Conservation (phyloP, 2,113 vertebrate species). For the Onychostoma macrolepis region DNA sequence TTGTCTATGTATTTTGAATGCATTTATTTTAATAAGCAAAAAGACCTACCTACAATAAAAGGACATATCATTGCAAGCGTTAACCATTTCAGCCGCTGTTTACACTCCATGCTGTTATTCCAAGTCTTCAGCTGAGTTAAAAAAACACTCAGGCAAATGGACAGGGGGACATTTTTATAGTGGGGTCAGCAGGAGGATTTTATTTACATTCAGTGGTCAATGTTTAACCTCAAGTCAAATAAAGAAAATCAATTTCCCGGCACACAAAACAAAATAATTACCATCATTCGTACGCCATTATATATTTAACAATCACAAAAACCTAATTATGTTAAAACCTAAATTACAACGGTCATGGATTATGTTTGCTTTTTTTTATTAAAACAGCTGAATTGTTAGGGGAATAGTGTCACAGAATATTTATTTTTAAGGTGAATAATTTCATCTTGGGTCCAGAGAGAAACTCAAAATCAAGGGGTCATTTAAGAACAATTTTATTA, state of each 20-base stretch:
- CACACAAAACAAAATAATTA: background rate
- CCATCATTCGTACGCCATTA: background rate
- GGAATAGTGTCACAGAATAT: too few species aligned
- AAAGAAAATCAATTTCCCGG: conserved; percentile 45
- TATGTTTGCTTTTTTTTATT: background rate
- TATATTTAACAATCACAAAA: background rate
- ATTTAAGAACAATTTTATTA: background rate
- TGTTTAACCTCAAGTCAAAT: conserved; percentile 71
- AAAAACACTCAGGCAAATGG: background rate
- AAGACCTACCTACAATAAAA: conserved; percentile 36
- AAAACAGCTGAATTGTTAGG: background rate
- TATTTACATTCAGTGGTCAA: conserved; percentile 52
- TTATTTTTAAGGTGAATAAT: too few species aligned
- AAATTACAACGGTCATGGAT: background rate
- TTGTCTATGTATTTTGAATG: background rate
- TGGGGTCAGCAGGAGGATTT: background rate
- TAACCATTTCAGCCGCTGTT: background rate
- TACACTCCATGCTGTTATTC: conserved; percentile 35
- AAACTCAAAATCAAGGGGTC: background rate
- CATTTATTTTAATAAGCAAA: background rate
- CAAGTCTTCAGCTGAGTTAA: background rate
- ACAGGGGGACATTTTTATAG: conserved; percentile 17
- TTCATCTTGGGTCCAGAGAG: background rate
- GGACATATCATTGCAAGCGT: conserved; percentile 15
- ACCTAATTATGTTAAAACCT: background rate